Conservation (phyloP, 2,888 invertebrate genomes). For the Eupithecia pulchellata region DNA sequence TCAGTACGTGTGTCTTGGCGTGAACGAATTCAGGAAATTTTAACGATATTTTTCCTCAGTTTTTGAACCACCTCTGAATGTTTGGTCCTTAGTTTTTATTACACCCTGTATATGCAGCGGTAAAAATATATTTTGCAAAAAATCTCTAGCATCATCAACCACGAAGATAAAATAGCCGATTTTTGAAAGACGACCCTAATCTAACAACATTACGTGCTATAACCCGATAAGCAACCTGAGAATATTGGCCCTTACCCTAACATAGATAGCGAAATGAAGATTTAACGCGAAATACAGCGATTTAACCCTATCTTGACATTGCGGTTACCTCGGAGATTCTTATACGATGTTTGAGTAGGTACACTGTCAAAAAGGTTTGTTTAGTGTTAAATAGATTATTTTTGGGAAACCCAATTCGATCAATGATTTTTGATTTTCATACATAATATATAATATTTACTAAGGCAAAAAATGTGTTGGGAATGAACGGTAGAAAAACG, state of each 20-base stretch:
- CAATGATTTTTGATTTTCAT: too few relatives aligned
- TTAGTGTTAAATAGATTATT: not conserved
- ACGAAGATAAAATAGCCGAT: not conserved
- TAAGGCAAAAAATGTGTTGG: too few relatives aligned
- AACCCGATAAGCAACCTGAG: not conserved
- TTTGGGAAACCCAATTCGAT: too few relatives aligned
- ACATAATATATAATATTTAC: too few relatives aligned
- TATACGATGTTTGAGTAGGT: not conserved
- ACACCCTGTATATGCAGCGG: too few relatives aligned
- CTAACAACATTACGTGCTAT: not conserved
- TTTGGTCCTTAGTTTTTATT: too few relatives aligned
- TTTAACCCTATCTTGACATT: conserved; percentile 1
- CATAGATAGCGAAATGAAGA: not conserved
- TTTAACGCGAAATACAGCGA: conserved; percentile 6
- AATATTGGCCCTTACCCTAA: not conserved
- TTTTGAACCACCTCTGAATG: too few relatives aligned
- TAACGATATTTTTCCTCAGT: too few relatives aligned
- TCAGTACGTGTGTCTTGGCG: too few relatives aligned
- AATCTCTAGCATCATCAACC: not conserved
- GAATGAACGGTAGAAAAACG: too few relatives aligned
- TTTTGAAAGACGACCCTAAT: not conserved
- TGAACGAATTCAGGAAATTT: too few relatives aligned
- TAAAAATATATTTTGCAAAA: not conserved
- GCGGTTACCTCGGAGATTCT: not conserved
- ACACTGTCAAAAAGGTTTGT: not conserved